Evolutionary conservation across 2,113 vertebrate genomes (phyloP).

Genomic region (Paratilapia polleni): DNA sequence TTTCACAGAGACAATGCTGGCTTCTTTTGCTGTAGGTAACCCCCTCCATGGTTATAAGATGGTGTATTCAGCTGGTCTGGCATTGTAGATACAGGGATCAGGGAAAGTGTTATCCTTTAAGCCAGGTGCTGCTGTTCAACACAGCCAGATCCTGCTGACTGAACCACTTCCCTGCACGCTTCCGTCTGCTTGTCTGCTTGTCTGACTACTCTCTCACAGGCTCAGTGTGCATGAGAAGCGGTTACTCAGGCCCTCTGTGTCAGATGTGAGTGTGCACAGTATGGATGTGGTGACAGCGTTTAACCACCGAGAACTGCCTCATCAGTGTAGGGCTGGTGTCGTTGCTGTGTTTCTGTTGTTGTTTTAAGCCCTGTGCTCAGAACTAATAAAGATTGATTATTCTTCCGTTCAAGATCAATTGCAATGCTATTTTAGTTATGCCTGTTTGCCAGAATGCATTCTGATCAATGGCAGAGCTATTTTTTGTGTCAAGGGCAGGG

Average conservation of each 20-base stretch:
- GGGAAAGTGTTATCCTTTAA: conserved; percentile 71
- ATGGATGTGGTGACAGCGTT: conserved; percentile 21
- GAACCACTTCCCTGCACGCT: conserved; percentile 57
- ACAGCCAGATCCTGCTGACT: conserved; percentile 68
- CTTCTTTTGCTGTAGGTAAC: conserved; percentile 42
- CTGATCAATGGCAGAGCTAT: conserved; percentile 74
- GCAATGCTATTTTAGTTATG: conserved; percentile 72
- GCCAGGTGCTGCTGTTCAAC: conserved; percentile 70
- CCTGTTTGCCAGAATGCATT: conserved; percentile 61
- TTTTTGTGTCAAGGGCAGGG: conserved; percentile 67
- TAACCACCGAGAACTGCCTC: conserved; percentile 13
- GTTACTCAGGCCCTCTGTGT: conserved; percentile 49
- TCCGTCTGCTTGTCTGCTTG: conserved; percentile 58
- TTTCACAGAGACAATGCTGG: conserved; percentile 36
- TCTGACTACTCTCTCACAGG: conserved; percentile 50
- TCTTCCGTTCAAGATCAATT: conserved; percentile 72
- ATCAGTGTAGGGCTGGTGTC: background rate
- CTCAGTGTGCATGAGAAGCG: conserved; percentile 45
- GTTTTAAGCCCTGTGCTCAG: conserved; percentile 57
- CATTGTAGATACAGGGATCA: conserved; percentile 49
- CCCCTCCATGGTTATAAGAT: conserved; percentile 41
- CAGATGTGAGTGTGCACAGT: conserved; percentile 36
- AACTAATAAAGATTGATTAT: conserved; percentile 78
- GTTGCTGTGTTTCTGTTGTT: conserved; percentile 2
- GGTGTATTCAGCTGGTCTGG: conserved; percentile 45